These are phyloP conservation scores for Eugnorisma glareosa DNA, from an alignment of 2,888 invertebrate genomes.

Conservation along the genomic window DNA sequence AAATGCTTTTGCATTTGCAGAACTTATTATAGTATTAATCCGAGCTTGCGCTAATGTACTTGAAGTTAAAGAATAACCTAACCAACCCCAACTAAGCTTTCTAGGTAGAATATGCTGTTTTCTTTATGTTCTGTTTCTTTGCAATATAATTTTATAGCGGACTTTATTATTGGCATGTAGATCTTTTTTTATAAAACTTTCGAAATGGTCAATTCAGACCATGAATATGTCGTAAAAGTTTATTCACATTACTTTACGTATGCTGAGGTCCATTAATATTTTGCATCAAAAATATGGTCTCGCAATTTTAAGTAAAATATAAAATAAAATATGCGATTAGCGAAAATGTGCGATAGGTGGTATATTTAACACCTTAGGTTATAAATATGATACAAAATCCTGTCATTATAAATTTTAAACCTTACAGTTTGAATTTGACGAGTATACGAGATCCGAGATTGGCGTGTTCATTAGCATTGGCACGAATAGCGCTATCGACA, in stretches of 20 bases:
- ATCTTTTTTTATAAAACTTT: slow-evolving; percentile 66
- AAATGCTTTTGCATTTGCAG: neutral
- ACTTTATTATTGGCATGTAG: slow-evolving; percentile 53
- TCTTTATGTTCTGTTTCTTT: slow-evolving; percentile 2
- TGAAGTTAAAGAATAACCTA: slow-evolving; percentile 3
- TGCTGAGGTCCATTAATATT: slow-evolving; percentile 44
- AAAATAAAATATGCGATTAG: neutral
- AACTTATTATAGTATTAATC: neutral
- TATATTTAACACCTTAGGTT: slow-evolving; percentile 38
- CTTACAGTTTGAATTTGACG: slow-evolving; percentile 70
- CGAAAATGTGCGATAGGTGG: too few relatives aligned
- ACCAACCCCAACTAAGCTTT: neutral
- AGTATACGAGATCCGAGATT: slow-evolving; percentile 79
- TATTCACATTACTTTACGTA: slow-evolving; percentile 70
- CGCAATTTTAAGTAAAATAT: slow-evolving; percentile 17
- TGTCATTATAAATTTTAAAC: slow-evolving; percentile 69
- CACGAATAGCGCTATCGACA: slow-evolving; percentile 81
- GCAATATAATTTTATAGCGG: neutral
- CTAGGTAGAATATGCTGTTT: neutral
- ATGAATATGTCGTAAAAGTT: slow-evolving; percentile 79
- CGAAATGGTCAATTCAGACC: slow-evolving; percentile 69
- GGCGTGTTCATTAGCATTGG: slow-evolving; percentile 84
- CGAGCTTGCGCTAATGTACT: slow-evolving; percentile 5
- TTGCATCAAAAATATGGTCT: slow-evolving; percentile 47
- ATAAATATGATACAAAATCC: slow-evolving; percentile 49